phyloP scores from a whole-genome alignment of 2,888 invertebrate genomes.

The Callinectes sapidus region DNA sequence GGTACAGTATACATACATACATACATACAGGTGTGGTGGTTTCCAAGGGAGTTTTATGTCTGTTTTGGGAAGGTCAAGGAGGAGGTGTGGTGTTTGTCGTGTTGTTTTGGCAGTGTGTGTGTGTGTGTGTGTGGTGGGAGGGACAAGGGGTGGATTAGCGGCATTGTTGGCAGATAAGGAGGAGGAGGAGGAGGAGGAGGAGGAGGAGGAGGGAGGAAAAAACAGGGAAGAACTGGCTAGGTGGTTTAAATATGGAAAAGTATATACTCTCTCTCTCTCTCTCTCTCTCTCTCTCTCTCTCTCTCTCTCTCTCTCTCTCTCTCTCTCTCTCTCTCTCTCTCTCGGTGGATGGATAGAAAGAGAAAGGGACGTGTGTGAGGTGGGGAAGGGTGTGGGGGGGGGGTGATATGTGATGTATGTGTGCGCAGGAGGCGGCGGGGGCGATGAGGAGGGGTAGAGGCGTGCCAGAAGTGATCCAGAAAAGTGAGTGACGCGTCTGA shows the following conservation, averaged over 20 bases:
- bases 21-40: too few relatives aligned
- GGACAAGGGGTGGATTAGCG: neutral
- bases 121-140: constrained; percentile 19
- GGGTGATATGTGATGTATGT: neutral
- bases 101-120: neutral
- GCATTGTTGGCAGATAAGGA: neutral
- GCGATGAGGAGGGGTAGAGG: neutral
- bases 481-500: neutral
- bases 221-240: constrained; percentile 36
- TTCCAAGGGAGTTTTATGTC: too few relatives aligned
- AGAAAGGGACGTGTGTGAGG: neutral
- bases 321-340: neutral
- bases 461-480: neutral
- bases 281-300: neutral
- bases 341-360: neutral
- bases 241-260: neutral
- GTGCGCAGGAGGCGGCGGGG: too few relatives aligned
- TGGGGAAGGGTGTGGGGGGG: neutral
- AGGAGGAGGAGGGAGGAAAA: too few relatives aligned
- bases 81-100: neutral
- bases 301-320: too few relatives aligned
- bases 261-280: neutral
- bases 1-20: too few relatives aligned
- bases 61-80: neutral
- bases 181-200: neutral